Base-by-base conservation (phyloP, 64 coral and sea anemone species). In the Stichodactyla mertensii region DNA sequence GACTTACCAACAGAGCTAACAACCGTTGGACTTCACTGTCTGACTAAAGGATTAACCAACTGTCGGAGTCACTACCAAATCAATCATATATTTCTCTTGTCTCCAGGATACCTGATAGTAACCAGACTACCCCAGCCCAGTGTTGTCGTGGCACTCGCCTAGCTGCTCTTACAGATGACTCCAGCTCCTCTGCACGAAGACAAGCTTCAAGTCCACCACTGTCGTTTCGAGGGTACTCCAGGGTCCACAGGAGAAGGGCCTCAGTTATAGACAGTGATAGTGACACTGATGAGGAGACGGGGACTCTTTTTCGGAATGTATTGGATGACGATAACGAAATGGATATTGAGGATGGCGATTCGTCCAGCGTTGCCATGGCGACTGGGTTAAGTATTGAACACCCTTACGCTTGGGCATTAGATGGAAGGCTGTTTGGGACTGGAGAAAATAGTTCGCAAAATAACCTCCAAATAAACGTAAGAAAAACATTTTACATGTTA, bases 351-450 rank as follows among this genome's bases (percentile, higher is more conserved):
- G 93, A 95, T 11, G 26, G 58, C 11, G 93, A 95, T 57, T 79
- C 83, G 14, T 85, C 86, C 7, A 88, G 82, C 61, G 93, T 95
- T 82, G 83, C 90, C 52, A 86, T 95, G 86, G 89, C 89, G 52
- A 95, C 93, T 52, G 93, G 93, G 28, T 86, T 95, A 16, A 95
- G 83, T 15, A 64, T 82, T 83, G 93, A 95, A 18, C 93, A 95
- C 83, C 93, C 93, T 16, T 95, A 89, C 31, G 89, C 93, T 16
- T 95, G 93, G 93, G 93, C 93, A 24, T 66, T 95, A 45, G 93
- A 95, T 77, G 93, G 93, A 6, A 36, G 93, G 18, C 69, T 95
- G 61, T 66, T 89, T 11, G 89, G 86, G n/a, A 79, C 58, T 64
- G 90, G 87, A 19, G 87, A 85, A 51, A 88, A 77, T 54, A 45